These are phyloP conservation scores for Megalurothrips usitatus DNA, from an alignment of 2,888 invertebrate species.

Conservation along the genomic window DNA sequence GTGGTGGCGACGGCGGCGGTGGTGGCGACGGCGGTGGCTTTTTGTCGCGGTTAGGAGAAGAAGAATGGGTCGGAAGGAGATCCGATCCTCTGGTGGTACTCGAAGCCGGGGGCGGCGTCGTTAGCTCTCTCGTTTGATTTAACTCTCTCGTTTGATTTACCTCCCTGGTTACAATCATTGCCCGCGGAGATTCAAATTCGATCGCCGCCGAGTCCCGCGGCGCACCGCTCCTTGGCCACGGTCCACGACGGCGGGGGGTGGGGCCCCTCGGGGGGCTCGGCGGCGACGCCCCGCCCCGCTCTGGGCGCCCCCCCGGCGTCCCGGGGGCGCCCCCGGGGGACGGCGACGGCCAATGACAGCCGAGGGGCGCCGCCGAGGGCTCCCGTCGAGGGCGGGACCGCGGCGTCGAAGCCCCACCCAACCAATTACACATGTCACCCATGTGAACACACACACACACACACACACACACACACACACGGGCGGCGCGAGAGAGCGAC, in stretches of 20 bases:
- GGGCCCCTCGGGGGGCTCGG: neutral
- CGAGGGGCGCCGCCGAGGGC: neutral
- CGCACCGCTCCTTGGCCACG: neutral
- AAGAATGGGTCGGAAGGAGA: too few relatives aligned
- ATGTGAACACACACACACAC: neutral
- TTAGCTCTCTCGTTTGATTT: too few relatives aligned
- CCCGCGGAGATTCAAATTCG: too few relatives aligned
- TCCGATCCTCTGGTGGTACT: too few relatives aligned
- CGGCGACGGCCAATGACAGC: too few relatives aligned
- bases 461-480: neutral
- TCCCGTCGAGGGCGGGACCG: neutral
- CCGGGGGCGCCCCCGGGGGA: neutral
- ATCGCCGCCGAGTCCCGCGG: neutral
- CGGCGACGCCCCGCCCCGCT: neutral
- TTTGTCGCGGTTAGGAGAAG: too few relatives aligned
- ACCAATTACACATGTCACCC: slow-evolving; percentile 23
- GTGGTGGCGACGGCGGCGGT: too few relatives aligned
- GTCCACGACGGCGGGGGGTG: too few relatives aligned
- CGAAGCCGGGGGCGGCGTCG: too few relatives aligned
- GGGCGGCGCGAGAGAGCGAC: neutral
- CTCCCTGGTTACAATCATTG: too few relatives aligned
- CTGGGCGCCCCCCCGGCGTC: neutral
- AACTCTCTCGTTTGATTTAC: too few relatives aligned
- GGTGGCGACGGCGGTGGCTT: too few relatives aligned
- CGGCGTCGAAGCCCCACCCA: neutral